Evolutionary conservation across 2,113 vertebrate species (phyloP), one percentile per base, ranked within the genome.

Genomic region (Leptocoma aspasia): DNA sequence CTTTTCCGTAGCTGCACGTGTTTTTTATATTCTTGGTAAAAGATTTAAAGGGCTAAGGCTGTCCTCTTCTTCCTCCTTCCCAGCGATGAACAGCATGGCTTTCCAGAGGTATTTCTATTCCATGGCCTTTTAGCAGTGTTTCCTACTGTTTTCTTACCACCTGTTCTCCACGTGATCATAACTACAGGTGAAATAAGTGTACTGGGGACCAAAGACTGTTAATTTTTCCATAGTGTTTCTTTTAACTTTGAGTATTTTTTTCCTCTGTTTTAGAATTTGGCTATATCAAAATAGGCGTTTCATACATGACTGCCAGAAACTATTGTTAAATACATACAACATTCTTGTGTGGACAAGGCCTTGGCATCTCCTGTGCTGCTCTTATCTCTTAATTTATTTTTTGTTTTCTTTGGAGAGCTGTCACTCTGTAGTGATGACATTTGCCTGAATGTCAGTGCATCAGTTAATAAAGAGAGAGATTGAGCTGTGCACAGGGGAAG

Each of bases 81-180:
- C 44, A 78, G 33, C 0, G 0, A 41, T 23, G 35, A 77, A 23
- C 44, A 60, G 26, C 1, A 2, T 57, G 47, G 27, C 23, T 78
- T 75, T 72, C 54, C 56, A 60, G 45, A 33, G 65, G 13, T n/a
- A 4, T 57, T 68, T 41, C 39, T 54, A 2, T 49, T 54, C 69
- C 11, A 2, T 64, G 23, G 23, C 41, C 47, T 81, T 82, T 77
- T 44, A 59, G 44, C 44, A 70, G 24, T 53, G 37, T 70, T 47
- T 77, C n/a, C 21, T 33, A 6, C 24, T 61, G 24, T 7, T 37
- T 88, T 56, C 54, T 28, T 61, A 39, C 6, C 19, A 13, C 33
- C 52, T 47, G 18, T 10, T n/a, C 75, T 78, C 11, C 30, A 22
- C 0, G 2, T 56, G 11, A 15, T 63, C 22, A 18, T 64, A 50